Conservation (phyloP, 2,113 vertebrate species). For the Sturnus vulgaris region DNA sequence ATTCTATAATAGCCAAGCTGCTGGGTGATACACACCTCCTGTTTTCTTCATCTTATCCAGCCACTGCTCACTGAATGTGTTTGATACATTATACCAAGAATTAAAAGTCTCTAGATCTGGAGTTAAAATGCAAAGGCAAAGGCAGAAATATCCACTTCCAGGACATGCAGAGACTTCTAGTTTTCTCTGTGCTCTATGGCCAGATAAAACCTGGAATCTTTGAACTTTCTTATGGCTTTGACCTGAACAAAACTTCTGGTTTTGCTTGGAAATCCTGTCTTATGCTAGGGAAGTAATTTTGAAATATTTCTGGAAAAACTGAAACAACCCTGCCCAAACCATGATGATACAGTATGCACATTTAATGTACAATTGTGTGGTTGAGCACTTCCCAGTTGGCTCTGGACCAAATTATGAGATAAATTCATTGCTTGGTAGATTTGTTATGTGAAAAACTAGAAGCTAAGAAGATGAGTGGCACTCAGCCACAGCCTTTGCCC, state of each 20-base stretch:
- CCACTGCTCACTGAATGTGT: neutral
- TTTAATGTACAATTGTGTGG: neutral
- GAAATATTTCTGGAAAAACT: neutral
- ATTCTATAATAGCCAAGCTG: neutral
- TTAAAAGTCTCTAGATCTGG: neutral
- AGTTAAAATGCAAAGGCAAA: neutral
- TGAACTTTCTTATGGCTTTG: neutral
- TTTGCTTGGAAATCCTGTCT: neutral
- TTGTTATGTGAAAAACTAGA: neutral
- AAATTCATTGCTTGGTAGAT: neutral
- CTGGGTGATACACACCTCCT: neutral
- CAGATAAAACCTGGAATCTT: neutral
- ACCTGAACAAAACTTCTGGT: neutral
- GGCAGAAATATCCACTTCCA: neutral
- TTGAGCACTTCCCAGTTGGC: neutral
- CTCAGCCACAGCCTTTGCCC: neutral
- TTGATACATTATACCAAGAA: neutral
- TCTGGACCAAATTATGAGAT: neutral
- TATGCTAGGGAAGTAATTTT: neutral
- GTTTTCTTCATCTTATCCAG: neutral
- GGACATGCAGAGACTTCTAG: neutral
- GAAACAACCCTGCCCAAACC: neutral
- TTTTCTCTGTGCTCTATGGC: neutral
- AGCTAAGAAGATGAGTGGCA: neutral
- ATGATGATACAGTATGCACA: neutral